phyloP scores from a whole-genome alignment of 2,888 invertebrate species.

The Atherix ibis region DNA sequence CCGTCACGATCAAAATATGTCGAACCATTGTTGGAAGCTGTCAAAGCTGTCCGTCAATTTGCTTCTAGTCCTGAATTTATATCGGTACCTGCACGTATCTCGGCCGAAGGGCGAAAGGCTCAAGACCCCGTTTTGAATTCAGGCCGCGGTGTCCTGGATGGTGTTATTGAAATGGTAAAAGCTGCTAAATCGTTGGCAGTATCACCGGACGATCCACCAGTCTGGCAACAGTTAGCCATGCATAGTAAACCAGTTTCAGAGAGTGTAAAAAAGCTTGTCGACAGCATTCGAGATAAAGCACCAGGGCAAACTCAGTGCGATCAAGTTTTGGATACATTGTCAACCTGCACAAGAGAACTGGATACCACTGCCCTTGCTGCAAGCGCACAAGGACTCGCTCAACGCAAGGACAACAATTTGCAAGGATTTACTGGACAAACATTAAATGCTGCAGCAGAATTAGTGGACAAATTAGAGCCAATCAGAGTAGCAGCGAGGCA shows the following conservation, averaged over 20 bases:
- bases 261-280: constrained; percentile 85
- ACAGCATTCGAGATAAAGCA: constrained; percentile 84
- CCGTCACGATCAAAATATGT: constrained; percentile 63
- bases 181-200: constrained; percentile 80
- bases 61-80: constrained; percentile 90
- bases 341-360: constrained; percentile 57
- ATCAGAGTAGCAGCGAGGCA: constrained; percentile 70
- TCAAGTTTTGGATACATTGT: constrained; percentile 61
- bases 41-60: constrained; percentile 81
- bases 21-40: constrained; percentile 72
- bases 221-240: constrained; percentile 86
- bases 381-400: constrained; percentile 61
- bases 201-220: constrained; percentile 77
- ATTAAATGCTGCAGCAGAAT: constrained; percentile 61
- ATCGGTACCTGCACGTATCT: constrained; percentile 81
- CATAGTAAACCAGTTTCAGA: constrained; percentile 94
- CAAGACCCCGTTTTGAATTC: constrained; percentile 81
- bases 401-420: constrained; percentile 53
- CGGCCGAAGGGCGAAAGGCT: constrained; percentile 60
- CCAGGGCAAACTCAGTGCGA: constrained; percentile 94
- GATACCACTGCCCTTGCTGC: constrained; percentile 80
- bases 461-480: constrained; percentile 72
- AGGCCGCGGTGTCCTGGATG: constrained; percentile 61
- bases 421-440: constrained; percentile 65
- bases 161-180: constrained; percentile 79